Evolutionary conservation across 1,140 invertebrate genomes (phyloP), one percentile per base, ranked within the genome.

Genomic region (Meloidogyne hapla): DNA sequence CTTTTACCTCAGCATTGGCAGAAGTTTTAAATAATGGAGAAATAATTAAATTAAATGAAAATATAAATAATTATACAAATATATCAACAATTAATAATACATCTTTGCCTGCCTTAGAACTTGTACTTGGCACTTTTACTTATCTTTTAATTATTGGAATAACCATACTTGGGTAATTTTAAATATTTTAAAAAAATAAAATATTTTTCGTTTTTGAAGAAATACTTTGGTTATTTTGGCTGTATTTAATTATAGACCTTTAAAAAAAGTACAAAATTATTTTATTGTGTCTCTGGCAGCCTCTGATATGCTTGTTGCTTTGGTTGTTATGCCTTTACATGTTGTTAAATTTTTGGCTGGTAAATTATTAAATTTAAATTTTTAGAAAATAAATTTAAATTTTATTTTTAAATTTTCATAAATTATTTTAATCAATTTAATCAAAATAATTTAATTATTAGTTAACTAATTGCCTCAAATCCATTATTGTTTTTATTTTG

Each of bases 231-330:
- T 99, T 3, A 96, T 98, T 78, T 89, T 96, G 12, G 94, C 94
- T 79, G 95, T 99, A 9, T 96, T 95, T 87, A 96, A 93, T 4
- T 95, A 98, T 88, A 92, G 94, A 83, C 95, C 95, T 6, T 89
- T 99, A n/a, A 90, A 95, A 73, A 96, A 95, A 76, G 95, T 98
- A 1, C 95, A 97, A 84, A 99, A 98, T 89, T 98, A 96, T 88
- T 96, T 98, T 88, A 94, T 98, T 80, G 94, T 98, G 0, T 97
- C 94, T 9, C 88, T 99, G 73, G 96, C 96, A 0, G 93, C 96
- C n/a, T 94, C 95, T 0, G 96, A 99, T 88, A 90, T 98, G n/a
- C 93, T 94, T 10, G 95, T 99, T 0, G 96, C 95, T 0, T 91
- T 96, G 66, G 89, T 98, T 21, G 96, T 99, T 25, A 92, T 98